Conservation (phyloP, 2,113 vertebrate species). For the Psilopsiagon aymara region DNA sequence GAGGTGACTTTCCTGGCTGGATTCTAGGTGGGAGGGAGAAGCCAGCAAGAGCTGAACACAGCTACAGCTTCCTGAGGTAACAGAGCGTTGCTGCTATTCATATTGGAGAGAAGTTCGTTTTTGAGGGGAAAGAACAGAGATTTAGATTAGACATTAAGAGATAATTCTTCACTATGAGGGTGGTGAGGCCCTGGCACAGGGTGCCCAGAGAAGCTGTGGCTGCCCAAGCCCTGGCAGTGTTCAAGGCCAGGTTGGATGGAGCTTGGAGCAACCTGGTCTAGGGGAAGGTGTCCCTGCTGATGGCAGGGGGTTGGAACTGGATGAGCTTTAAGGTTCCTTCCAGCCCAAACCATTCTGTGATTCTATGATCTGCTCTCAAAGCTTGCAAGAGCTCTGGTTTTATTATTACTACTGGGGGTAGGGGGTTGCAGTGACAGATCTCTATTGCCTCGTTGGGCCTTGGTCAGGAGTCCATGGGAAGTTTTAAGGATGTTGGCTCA, state of each 20-base stretch:
- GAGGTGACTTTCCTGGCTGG: conserved; percentile 41
- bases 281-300: background rate
- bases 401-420: background rate
- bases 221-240: background rate
- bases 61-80: background rate
- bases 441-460: background rate
- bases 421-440: background rate
- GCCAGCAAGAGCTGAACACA: background rate
- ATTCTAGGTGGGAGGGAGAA: conserved; percentile 20
- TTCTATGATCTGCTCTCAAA: background rate
- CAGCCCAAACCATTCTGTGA: background rate
- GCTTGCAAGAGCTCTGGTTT: background rate
- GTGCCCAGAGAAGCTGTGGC: background rate
- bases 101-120: background rate
- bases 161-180: background rate
- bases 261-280: background rate
- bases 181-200: background rate
- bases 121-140: background rate
- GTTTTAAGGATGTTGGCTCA: background rate
- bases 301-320: conserved; percentile 4
- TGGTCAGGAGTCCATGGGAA: background rate
- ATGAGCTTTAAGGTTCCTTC: background rate
- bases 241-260: background rate
- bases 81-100: background rate
- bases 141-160: background rate